Conservation (phyloP, 2,113 vertebrate genomes). For the Hyperoodon ampullatus region DNA sequence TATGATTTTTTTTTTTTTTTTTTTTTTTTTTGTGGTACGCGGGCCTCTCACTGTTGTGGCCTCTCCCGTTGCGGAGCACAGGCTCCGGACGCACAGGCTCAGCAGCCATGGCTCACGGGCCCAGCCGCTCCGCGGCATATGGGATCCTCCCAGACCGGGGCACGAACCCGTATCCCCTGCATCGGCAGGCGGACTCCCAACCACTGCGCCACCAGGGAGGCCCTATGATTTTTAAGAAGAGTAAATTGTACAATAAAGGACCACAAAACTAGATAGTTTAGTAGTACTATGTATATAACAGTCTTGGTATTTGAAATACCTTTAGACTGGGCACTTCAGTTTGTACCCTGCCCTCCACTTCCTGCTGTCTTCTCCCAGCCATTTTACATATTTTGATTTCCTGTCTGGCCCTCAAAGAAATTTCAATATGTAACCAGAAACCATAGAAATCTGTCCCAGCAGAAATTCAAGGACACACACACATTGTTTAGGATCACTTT, state of each 20-base stretch:
- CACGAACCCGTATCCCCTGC: too few relatives aligned
- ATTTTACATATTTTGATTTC: background rate
- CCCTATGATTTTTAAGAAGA: background rate
- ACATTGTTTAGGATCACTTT: background rate
- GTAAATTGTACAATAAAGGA: background rate
- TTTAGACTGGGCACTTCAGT: background rate
- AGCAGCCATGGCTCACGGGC: too few relatives aligned
- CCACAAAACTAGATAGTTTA: background rate
- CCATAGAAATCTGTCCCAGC: background rate
- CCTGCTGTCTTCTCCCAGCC: background rate
- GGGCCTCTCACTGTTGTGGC: too few relatives aligned
- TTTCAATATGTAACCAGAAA: background rate
- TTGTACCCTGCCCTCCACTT: background rate
- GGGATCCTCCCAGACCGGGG: too few relatives aligned
- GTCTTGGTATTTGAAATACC: background rate
- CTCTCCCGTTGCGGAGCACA: too few relatives aligned
- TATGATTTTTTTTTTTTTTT: background rate
- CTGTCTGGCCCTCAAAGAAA: background rate
- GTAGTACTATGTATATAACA: background rate
- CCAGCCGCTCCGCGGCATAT: too few relatives aligned
- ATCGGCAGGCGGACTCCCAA: too few relatives aligned
- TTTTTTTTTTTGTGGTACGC: slow-evolving; percentile 16
- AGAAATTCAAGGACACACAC: background rate
- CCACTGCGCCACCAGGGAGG: too few relatives aligned
- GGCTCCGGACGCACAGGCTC: too few relatives aligned